These are phyloP conservation scores for Meteorus cinctellus DNA, from an alignment of 2,888 invertebrate genomes.

Conservation along the genomic window DNA sequence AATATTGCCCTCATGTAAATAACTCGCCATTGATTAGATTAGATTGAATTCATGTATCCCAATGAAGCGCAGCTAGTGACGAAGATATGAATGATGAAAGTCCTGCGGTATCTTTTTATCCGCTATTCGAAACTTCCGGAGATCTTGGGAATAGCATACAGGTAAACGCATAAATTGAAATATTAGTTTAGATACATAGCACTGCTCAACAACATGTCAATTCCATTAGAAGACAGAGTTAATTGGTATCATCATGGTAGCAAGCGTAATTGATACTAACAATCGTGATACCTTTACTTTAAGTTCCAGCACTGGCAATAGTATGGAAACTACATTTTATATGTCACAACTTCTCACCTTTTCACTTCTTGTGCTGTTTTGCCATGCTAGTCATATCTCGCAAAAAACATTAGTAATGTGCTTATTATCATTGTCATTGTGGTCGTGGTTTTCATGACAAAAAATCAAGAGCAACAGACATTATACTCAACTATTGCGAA, in stretches of 20 bases:
- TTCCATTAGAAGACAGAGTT: too few species aligned
- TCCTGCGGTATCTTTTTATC: background rate
- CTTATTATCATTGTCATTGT: background rate
- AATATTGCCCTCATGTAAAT: slow-evolving; percentile 10
- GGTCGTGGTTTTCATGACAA: background rate
- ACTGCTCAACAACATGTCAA: background rate
- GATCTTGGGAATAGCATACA: background rate
- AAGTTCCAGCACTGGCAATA: background rate
- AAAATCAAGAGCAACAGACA: background rate
- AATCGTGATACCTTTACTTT: background rate
- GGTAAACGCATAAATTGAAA: background rate
- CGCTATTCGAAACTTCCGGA: background rate
- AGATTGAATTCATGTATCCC: slow-evolving; percentile 19
- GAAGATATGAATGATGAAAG: background rate
- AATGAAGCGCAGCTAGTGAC: background rate
- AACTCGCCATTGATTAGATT: slow-evolving; percentile 12
- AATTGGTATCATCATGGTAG: too few species aligned
- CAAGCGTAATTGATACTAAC: too few species aligned
- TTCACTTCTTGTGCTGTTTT: background rate
- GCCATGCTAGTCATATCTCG: background rate
- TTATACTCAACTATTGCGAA: background rate
- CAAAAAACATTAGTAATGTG: background rate
- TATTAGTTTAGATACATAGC: background rate
- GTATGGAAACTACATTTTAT: background rate
- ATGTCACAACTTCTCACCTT: background rate